Conservation (phyloP, 2,888 invertebrate genomes). For the Lutraria lutraria region DNA sequence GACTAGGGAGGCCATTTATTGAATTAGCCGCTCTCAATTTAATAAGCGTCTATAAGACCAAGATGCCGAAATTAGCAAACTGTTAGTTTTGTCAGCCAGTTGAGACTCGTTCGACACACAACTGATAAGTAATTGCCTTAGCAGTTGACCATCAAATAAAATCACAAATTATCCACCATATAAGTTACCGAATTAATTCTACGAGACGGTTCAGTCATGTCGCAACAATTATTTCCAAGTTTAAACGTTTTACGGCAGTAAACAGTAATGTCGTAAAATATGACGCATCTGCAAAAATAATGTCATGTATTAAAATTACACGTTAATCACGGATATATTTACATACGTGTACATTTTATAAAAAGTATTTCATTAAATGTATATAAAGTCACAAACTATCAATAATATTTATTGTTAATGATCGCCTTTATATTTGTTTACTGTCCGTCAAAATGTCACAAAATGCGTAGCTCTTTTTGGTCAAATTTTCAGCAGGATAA, state of each 20-base stretch:
- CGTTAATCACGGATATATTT: neutral
- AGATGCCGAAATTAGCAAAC: neutral
- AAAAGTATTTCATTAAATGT: too few species aligned
- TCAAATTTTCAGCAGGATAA: too few species aligned
- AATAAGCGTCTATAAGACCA: conserved; percentile 12
- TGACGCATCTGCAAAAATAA: neutral
- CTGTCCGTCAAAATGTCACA: conserved; percentile 8
- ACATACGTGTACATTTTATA: too few species aligned
- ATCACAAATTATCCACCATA: neutral
- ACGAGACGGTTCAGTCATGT: conserved; percentile 54
- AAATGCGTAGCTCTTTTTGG: neutral
- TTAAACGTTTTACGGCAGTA: conserved; percentile 49
- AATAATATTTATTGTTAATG: too few species aligned
- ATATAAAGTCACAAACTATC: too few species aligned
- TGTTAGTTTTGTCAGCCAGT: neutral
- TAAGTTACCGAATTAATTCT: conserved; percentile 58
- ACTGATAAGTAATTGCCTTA: neutral
- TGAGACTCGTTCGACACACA: neutral
- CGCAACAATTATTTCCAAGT: neutral
- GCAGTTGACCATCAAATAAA: neutral
- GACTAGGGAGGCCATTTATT: neutral
- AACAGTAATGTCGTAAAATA: conserved; percentile 62
- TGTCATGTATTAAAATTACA: neutral
- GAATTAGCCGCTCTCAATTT: neutral
- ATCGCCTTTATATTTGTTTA: neutral